A percentile compares a stretch with the other conserved stretches of the same genome.
phyloP scores from a whole-genome alignment of 37 sponge, comb jelly and placozoan species.

The Axinella damicornis region DNA sequence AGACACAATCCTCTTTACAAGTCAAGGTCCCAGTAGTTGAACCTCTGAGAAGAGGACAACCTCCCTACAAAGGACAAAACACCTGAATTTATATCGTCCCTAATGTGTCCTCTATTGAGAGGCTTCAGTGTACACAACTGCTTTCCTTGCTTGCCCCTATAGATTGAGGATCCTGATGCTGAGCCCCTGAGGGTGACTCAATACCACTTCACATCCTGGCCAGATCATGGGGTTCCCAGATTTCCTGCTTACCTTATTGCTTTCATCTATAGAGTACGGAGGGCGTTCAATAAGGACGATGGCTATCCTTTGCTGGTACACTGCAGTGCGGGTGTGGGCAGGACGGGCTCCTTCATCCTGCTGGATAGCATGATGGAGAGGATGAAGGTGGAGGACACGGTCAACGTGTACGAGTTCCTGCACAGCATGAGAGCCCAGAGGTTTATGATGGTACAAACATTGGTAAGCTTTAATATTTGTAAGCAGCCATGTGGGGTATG shows the following conservation, averaged over 20 bases:
- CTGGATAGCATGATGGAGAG: slow-evolving; percentile 81
- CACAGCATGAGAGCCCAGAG: slow-evolving; percentile 59
- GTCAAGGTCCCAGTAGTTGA: too few relatives aligned
- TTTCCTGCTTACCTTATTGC: slow-evolving; percentile 81
- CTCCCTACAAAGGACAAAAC: too few relatives aligned
- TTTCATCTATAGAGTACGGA: slow-evolving; percentile 73
- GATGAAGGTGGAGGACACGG: slow-evolving; percentile 35
- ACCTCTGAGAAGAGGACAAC: too few relatives aligned
- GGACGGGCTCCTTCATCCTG: slow-evolving; percentile 84
- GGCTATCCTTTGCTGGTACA: slow-evolving; percentile 75
- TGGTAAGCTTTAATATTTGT: slow-evolving; percentile 52
- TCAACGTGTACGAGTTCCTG: slow-evolving; percentile 76
- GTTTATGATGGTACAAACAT: slow-evolving; percentile 80
- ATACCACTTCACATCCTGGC: slow-evolving; percentile 69
- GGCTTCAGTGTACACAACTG: too few relatives aligned
- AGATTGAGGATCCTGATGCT: slow-evolving; percentile 13
- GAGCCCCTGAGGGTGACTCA: slow-evolving; percentile 59
- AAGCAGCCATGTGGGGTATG: too few relatives aligned
- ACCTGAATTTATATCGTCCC: too few relatives aligned
- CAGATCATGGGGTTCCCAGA: slow-evolving; percentile 89
- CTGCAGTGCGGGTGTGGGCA: slow-evolving; percentile 92
- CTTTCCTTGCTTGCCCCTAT: background rate
- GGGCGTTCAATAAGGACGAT: slow-evolving; percentile 46
- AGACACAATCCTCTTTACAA: too few relatives aligned
- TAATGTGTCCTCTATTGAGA: too few relatives aligned